Percentiles rank a stretch among this genome's conserved stretches.
phyloP scores from a whole-genome alignment of 2,888 invertebrate species.

The Lathronympha strigana region DNA sequence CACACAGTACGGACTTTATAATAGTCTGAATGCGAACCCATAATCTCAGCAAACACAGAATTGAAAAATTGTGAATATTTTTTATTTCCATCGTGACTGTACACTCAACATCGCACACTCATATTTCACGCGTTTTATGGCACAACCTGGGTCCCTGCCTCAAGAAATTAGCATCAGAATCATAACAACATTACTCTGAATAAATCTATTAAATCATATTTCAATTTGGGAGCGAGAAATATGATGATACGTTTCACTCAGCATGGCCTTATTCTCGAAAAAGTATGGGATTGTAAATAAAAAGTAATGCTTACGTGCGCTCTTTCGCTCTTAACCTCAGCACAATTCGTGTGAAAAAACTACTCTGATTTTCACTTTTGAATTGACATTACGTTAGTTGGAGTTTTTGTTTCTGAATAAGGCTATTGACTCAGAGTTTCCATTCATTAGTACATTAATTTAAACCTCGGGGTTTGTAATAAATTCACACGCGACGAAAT shows the following conservation, averaged over 20 bases:
- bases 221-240: slow-evolving; percentile 18
- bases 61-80: too few species aligned
- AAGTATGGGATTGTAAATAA: neutral
- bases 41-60: too few species aligned
- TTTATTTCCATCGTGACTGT: neutral
- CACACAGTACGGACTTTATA: too few species aligned
- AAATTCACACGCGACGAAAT: slow-evolving; percentile 32
- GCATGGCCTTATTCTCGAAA: slow-evolving; percentile 1
- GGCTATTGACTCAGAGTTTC: slow-evolving; percentile 50
- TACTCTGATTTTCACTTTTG: neutral
- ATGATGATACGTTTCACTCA: slow-evolving; percentile 15
- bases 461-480: slow-evolving; percentile 39
- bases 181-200: slow-evolving; percentile 3
- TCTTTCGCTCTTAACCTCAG: neutral
- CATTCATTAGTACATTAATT: slow-evolving; percentile 54
- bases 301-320: neutral
- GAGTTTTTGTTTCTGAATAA: neutral
- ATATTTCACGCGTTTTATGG: neutral
- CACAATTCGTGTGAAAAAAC: neutral
- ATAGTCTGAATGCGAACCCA: too few species aligned
- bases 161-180: slow-evolving; percentile 18
- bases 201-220: slow-evolving; percentile 11
- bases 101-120: neutral
- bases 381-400: neutral
- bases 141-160: neutral